Evolutionary conservation across 1,140 invertebrate species (phyloP).

Genomic region (Heliconius hewitsoni): DNA sequence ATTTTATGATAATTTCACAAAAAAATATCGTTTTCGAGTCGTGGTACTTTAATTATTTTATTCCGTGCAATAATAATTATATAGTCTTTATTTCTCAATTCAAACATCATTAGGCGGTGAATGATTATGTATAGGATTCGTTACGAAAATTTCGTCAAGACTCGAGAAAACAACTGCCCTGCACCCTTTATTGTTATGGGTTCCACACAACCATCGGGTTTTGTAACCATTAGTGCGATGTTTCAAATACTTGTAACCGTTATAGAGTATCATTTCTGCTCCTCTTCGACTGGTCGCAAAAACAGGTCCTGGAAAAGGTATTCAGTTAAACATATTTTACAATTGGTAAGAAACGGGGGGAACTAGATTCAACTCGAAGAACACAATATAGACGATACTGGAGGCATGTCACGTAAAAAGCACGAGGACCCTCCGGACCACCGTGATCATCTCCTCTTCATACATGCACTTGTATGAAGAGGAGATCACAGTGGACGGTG

Average conservation of each 20-base stretch:
- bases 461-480: too few relatives aligned
- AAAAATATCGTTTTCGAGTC: too few relatives aligned
- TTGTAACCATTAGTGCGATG: slow-evolving; percentile 37
- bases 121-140: slow-evolving; percentile 49
- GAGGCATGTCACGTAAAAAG: too few relatives aligned
- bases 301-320: slow-evolving; percentile 39
- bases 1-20: not conserved
- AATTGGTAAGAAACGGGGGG: too few relatives aligned
- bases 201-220: slow-evolving; percentile 47
- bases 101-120: slow-evolving; percentile 11
- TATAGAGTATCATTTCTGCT: slow-evolving; percentile 37
- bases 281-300: slow-evolving; percentile 43
- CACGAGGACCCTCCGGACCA: too few relatives aligned
- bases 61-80: not conserved
- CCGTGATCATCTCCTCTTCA: too few relatives aligned
- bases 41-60: too few relatives aligned
- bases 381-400: too few relatives aligned
- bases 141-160: slow-evolving; percentile 39
- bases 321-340: not conserved
- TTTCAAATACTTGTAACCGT: slow-evolving; percentile 48
- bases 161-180: slow-evolving; percentile 43
- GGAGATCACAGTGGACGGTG: too few relatives aligned
- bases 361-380: too few relatives aligned
- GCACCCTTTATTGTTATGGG: slow-evolving; percentile 40
- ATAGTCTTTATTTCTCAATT: not conserved